These are phyloP conservation scores for Ageneiosus marmoratus DNA, from an alignment of 2,113 vertebrate genomes.

Conservation along the genomic window DNA sequence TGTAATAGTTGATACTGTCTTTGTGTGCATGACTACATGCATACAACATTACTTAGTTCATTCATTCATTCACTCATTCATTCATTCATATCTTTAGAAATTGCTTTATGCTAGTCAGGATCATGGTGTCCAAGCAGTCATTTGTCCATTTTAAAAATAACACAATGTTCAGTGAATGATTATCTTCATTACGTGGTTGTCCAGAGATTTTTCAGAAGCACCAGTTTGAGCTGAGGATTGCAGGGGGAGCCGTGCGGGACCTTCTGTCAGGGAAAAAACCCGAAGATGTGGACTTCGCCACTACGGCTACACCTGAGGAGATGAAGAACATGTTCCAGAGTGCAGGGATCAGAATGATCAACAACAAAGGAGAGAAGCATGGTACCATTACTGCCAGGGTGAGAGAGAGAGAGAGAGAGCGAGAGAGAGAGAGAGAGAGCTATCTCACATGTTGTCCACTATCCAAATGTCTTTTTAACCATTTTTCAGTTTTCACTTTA, in stretches of 20 bases:
- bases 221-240: slow-evolving; percentile 87
- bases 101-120: too few relatives aligned
- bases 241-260: slow-evolving; percentile 93
- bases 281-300: slow-evolving; percentile 93
- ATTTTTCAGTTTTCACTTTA: background rate
- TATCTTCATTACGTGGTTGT: background rate
- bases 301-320: slow-evolving; percentile 87
- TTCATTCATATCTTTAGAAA: background rate
- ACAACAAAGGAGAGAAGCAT: slow-evolving; percentile 94
- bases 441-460: too few relatives aligned
- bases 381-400: slow-evolving; percentile 96
- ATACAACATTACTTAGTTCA: background rate
- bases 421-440: too few relatives aligned
- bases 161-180: background rate
- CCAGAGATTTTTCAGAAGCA: slow-evolving; percentile 87
- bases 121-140: background rate
- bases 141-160: background rate
- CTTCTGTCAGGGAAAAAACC: slow-evolving; percentile 85
- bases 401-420: too few relatives aligned
- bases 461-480: background rate
- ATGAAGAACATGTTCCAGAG: slow-evolving; percentile 91
- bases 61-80: background rate
- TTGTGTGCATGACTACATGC: background rate
- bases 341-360: slow-evolving; percentile 89
- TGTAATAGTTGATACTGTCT: too few relatives aligned